Conservation (phyloP, 2,113 vertebrate species). For the Muntiacus muntjak region DNA sequence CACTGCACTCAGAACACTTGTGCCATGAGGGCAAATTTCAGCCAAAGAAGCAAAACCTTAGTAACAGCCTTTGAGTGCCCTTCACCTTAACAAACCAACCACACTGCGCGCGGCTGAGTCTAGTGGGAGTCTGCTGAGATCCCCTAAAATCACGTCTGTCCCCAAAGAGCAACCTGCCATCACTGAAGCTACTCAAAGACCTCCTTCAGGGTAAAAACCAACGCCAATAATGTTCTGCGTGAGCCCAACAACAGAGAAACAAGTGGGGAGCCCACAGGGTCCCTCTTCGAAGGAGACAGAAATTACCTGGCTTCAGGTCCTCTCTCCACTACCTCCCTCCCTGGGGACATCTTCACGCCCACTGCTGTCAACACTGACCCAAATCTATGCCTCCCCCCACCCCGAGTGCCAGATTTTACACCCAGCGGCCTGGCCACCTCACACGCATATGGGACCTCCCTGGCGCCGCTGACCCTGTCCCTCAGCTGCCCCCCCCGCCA, state of each 20-base stretch:
- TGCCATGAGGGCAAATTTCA: background rate
- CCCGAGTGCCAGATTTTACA: background rate
- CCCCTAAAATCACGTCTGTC: background rate
- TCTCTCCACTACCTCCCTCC: background rate
- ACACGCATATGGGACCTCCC: background rate
- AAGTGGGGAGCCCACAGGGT: background rate
- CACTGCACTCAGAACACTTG: background rate
- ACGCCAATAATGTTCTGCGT: background rate
- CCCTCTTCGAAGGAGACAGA: background rate
- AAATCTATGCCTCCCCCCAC: rapidly evolving
- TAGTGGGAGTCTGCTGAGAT: background rate
- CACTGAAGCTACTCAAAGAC: background rate
- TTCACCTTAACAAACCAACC: background rate
- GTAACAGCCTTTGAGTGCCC: background rate
- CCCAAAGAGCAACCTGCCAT: background rate
- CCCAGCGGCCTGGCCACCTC: background rate
- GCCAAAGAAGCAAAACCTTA: background rate
- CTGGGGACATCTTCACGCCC: background rate
- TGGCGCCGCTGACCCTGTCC: rapidly evolving
- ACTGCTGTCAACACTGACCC: background rate
- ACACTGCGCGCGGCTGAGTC: background rate
- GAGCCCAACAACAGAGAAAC: background rate
- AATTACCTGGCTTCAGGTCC: background rate
- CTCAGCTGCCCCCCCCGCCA: background rate
- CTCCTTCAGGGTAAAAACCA: background rate